phyloP scores from a whole-genome alignment of 2,888 invertebrate genomes.

The Leucophenga montana region DNA sequence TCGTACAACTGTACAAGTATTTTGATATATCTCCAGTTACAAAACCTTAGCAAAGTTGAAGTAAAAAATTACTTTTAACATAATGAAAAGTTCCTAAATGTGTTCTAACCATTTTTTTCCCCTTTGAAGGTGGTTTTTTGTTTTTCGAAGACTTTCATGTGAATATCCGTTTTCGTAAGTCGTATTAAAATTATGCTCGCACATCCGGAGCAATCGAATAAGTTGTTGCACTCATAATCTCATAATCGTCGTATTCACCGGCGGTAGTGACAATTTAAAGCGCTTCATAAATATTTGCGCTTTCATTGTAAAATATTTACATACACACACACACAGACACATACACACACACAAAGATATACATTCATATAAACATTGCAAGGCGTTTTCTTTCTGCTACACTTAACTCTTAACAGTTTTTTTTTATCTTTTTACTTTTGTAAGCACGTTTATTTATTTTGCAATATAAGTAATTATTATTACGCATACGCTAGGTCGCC shows the following conservation, averaged over 20 bases:
- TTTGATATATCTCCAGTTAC: too few species aligned
- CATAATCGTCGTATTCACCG: slow-evolving; percentile 43
- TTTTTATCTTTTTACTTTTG: slow-evolving; percentile 1
- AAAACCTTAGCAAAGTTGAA: too few species aligned
- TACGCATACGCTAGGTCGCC: slow-evolving; percentile 55
- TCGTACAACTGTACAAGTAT: too few species aligned
- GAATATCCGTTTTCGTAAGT: slow-evolving; percentile 38
- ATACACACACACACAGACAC: slow-evolving; percentile 13
- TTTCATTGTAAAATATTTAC: background rate
- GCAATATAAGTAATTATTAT: slow-evolving; percentile 56
- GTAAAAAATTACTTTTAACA: too few species aligned
- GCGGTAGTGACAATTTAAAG: background rate
- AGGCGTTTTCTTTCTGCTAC: background rate
- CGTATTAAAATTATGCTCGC: slow-evolving; percentile 42
- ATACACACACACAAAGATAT: background rate
- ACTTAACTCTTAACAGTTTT: slow-evolving; percentile 16
- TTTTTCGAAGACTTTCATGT: background rate
- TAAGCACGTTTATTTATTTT: background rate
- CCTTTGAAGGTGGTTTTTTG: background rate
- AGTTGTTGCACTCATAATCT: slow-evolving; percentile 4
- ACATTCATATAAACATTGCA: slow-evolving; percentile 1
- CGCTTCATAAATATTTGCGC: slow-evolving; percentile 50
- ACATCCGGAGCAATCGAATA: slow-evolving; percentile 13
- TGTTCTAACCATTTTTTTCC: background rate
- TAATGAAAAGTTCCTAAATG: too few species aligned